These are phyloP conservation scores for Bovichtus variegatus DNA, from an alignment of 2,797 vertebrate species.

Conservation along the genomic window DNA sequence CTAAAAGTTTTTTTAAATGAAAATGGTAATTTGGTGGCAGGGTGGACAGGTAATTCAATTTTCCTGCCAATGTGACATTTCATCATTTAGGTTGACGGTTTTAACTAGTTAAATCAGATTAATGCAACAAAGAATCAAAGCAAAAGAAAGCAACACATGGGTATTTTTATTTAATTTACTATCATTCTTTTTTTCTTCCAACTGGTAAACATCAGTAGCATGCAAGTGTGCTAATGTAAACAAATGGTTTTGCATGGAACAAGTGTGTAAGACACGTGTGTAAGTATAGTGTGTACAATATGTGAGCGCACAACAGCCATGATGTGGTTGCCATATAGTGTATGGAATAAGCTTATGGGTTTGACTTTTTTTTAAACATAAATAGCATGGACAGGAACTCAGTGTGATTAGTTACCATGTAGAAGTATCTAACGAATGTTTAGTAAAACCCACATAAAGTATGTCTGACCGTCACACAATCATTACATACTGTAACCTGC, in stretches of 20 bases:
- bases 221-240: background rate
- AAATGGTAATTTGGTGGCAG: slow-evolving; percentile 6
- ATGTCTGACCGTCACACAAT: background rate
- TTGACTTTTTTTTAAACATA: background rate
- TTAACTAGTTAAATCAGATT: slow-evolving; percentile 15
- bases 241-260: background rate
- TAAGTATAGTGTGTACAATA: background rate
- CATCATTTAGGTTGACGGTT: background rate
- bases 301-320: background rate
- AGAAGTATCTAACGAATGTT: background rate
- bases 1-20: slow-evolving; percentile 20
- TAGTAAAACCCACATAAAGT: background rate
- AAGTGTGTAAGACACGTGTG: background rate
- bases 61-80: slow-evolving; percentile 9
- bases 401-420: background rate
- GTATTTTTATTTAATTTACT: background rate
- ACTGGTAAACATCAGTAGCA: background rate
- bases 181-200: background rate
- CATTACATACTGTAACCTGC: background rate
- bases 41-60: slow-evolving; percentile 30
- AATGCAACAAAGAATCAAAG: slow-evolving; percentile 30
- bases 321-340: background rate
- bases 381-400: background rate
- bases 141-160: background rate
- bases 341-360: background rate